A percentile compares a stretch with the other conserved stretches of the same genome.
Evolutionary conservation across 2,797 vertebrate genomes (phyloP).

Genomic region (Florisuga fusca): DNA sequence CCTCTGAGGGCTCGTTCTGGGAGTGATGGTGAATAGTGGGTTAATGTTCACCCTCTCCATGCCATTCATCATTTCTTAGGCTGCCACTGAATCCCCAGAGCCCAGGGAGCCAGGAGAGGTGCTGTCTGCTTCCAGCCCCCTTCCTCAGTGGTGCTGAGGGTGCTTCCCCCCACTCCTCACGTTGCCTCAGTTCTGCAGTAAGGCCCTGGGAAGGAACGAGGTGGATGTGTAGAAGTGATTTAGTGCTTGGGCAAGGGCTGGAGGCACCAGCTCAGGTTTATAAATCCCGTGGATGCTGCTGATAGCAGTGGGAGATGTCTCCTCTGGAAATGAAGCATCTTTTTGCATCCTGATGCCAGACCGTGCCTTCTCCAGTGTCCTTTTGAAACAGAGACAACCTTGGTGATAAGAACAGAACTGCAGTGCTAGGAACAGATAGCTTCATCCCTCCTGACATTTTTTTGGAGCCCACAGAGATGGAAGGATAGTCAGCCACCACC

Average conservation of each 20-base stretch:
- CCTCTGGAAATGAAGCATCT: neutral
- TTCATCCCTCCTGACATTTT: neutral
- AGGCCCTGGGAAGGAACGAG: fast-evolving
- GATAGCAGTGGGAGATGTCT: neutral
- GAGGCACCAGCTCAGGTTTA: neutral
- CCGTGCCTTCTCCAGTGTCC: fast-evolving
- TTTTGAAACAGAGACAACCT: neutral
- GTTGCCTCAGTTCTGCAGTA: neutral
- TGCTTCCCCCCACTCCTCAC: no score
- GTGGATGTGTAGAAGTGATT: neutral
- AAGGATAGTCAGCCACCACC: fast-evolving
- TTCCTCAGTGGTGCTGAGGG: neutral
- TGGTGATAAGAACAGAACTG: neutral
- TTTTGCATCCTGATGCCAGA: neutral
- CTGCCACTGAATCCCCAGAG: neutral
- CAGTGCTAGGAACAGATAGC: neutral
- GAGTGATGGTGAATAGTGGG: fast-evolving
- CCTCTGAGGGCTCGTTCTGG: fast-evolving
- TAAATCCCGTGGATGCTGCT: neutral
- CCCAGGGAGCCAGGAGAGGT: neutral
- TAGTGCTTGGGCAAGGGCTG: neutral
- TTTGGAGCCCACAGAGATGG: neutral
- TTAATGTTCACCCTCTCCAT: fast-evolving
- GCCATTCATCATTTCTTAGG: neutral
- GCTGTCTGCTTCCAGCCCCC: neutral